Evolutionary conservation across 2,888 invertebrate genomes (phyloP).

Genomic region (Oscheius sp.): DNA sequence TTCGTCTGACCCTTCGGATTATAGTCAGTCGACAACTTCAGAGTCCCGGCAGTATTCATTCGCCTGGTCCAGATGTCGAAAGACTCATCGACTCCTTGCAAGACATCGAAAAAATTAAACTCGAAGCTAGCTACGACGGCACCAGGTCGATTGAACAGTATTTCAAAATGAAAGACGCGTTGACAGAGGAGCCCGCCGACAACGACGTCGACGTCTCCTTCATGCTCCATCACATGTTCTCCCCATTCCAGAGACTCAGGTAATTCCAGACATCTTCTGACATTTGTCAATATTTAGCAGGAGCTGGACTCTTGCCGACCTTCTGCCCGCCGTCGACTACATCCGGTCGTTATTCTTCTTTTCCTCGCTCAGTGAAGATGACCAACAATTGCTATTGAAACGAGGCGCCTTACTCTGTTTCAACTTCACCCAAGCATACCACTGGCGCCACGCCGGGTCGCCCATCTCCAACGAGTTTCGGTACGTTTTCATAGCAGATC

Average conservation of each 20-base stretch:
- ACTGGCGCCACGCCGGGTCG: background rate
- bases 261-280: background rate
- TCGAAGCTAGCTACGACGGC: background rate
- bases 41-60: background rate
- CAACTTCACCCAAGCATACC: conserved; percentile 2
- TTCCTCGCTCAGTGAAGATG: conserved; percentile 33
- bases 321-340: conserved; percentile 51
- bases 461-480: background rate
- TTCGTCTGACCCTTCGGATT: background rate
- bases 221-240: conserved; percentile 1
- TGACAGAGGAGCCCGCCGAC: background rate
- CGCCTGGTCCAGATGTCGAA: background rate
- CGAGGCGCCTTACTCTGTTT: conserved; percentile 2
- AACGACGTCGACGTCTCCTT: background rate
- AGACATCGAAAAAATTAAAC: background rate
- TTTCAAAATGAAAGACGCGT: background rate
- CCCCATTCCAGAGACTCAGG: background rate
- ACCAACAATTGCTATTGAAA: background rate
- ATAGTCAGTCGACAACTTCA: background rate
- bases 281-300: conserved; percentile 19
- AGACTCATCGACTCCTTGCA: background rate
- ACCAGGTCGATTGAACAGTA: background rate
- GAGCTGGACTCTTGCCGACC: conserved; percentile 53
- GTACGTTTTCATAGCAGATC: background rate
- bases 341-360: conserved; percentile 57